Base-by-base conservation (phyloP, 2,113 vertebrate species). In the Vulpes lagopus region DNA sequence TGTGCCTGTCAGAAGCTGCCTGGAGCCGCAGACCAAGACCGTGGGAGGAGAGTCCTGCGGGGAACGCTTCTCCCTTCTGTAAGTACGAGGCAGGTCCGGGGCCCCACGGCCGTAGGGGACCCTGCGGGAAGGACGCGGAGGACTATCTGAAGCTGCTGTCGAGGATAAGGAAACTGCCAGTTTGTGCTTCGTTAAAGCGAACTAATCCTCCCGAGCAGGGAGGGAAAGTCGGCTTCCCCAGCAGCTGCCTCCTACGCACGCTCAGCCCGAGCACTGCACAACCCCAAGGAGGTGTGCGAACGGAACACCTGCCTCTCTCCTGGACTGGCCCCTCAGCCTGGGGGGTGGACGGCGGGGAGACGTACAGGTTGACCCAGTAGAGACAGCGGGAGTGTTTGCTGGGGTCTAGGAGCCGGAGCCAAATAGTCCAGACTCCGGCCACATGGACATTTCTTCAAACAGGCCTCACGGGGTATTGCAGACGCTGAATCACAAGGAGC, bases 111-210 rank as follows among this genome's bases (percentile, higher is more conserved):
- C 43, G n/a, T 11, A 35, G 81, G 89, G 69, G 74, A 92, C 53
- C 96, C 43, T 84, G 32, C 87, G 65, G 64, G 94, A 92, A 89
- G 71, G 88, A 90, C 43, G 71, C 12, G 17, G 25, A 69, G 94
- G 74, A 69, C 71, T 78, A 10, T 69, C 32, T 94, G 38, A 90
- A 96, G 87, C 76, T 17, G 32, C n/a, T 10, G 15, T 73, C 92
- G 78, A 7, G 89, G 69, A 94, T 74, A 20, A 90, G 74, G 95
- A 65, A 94, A 35, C 87, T 95, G 35, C 59, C 22, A 53, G 15
- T 67, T 88, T 69, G 27, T 84, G 69, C 84, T 97, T 95, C 59
- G 22, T 79, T 93, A 69, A 95, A 78, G 60, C 59, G 49, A 95
- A 53, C 7, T 53, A 59, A 51, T 60, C 87, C 49, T 74, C 87